Conservation (phyloP, 2,797 vertebrate genomes). For the Coracias cyanogaster region DNA sequence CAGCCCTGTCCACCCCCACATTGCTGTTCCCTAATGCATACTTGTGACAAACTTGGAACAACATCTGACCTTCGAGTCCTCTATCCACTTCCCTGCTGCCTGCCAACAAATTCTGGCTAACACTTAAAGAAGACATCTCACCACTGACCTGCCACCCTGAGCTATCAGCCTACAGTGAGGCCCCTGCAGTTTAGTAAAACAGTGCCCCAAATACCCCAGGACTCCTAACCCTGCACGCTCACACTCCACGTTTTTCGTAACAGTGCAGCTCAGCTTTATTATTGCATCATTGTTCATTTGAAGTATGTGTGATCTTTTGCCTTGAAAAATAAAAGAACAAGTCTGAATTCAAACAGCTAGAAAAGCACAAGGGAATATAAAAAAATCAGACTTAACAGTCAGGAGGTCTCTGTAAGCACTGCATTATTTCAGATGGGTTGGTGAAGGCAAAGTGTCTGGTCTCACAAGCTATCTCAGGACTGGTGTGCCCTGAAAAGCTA, state of each 20-base stretch:
- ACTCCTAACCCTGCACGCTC: not conserved
- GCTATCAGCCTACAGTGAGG: slow-evolving; percentile 37
- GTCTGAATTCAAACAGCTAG: not conserved
- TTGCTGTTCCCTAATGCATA: not conserved
- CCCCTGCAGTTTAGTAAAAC: slow-evolving; percentile 4
- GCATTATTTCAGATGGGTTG: not conserved
- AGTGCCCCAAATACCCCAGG: not conserved
- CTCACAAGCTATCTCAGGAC: not conserved
- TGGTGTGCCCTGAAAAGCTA: not conserved
- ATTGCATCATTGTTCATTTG: slow-evolving; percentile 2
- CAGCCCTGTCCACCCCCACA: slow-evolving; percentile 9
- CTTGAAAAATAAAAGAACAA: slow-evolving; percentile 8
- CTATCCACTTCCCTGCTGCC: slow-evolving; percentile 31
- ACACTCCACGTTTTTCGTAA: not conserved
- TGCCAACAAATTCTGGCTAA: slow-evolving; percentile 67
- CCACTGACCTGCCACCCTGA: slow-evolving; percentile 49
- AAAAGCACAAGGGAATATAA: not conserved
- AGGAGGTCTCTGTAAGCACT: not conserved
- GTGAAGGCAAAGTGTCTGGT: not conserved
- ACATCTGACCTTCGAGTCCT: slow-evolving; percentile 35
- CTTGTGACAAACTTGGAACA: slow-evolving; percentile 69
- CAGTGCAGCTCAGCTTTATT: not conserved
- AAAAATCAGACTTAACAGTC: not conserved
- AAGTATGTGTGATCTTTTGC: slow-evolving; percentile 5
- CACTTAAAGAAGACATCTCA: slow-evolving; percentile 60